Evolutionary conservation across 2,888 invertebrate genomes (phyloP), one percentile per base, ranked within the genome.

Genomic region (Lordiphosa fenestrarum): DNA sequence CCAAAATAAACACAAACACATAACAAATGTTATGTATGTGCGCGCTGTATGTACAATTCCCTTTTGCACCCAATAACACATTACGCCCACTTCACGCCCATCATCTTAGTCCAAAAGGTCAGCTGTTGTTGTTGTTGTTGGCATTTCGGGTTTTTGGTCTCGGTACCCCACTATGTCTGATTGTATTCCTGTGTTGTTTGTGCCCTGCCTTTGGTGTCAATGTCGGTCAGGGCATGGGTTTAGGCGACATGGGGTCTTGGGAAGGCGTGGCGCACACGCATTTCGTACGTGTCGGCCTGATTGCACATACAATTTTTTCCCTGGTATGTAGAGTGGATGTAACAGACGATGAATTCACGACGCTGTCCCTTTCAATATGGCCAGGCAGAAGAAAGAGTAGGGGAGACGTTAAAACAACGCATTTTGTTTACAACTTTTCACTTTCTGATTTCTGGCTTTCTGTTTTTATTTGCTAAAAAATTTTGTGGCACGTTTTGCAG

Each of bases 351-450:
- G 41, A 6, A 6, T 13, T n/a, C n/a, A 42, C 19, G 12, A 30
- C 33, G 66, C 70, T 55, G 50, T 50, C 37, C 50, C 44, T 33
- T 46, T 61, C 53, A 47, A 62, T 59, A 52, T 62, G 53, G 21
- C n/a, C 12, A 33, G 15, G 19, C n/a, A 21, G 53, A 33, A 9
- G 21, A 19, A 6, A 12, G 9, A 13, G n/a, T 13, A 15, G 25
- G 25, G 15, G 58, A 41, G 15, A 67, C 67, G 75, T 66, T 80
- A 82, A 80, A 78, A 78, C 72, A 63, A 74, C 74, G 75, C 84
- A 78, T 82, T 80, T 80, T 72, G 70, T 72, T 68, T 72, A 67
- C 82, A 84, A 84, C 78, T 80, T 80, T 80, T 80, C 78, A 82
- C 78, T 84, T 84, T 82, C 64, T 74, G 75, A 74, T 84, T 80